Percentiles rank a stretch among this genome's conserved stretches.
These are phyloP conservation scores for Dynastes grantii DNA, from an alignment of 2,888 invertebrate genomes.

Conservation along the genomic window DNA sequence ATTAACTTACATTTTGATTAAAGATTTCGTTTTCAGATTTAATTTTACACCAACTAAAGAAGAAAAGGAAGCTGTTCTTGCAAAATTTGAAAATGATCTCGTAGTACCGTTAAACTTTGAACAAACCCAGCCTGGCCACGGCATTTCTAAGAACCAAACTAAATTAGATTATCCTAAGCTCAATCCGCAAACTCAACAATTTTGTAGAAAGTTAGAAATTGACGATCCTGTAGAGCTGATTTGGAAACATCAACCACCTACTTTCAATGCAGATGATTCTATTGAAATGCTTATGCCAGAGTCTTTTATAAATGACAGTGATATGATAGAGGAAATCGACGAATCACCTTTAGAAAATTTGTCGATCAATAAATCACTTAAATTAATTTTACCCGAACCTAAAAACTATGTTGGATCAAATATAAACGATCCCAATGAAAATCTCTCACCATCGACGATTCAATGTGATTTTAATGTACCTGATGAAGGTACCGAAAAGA, in stretches of 20 bases:
- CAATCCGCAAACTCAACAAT: conserved; percentile 80
- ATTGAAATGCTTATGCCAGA: conserved; percentile 39
- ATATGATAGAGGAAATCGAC: conserved; percentile 46
- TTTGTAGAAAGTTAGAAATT: conserved; percentile 81
- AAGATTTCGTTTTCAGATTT: conserved; percentile 72
- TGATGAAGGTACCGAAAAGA: conserved; percentile 21
- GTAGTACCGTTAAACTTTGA: conserved; percentile 85
- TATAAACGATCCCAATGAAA: conserved; percentile 15
- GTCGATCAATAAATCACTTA: conserved; percentile 49
- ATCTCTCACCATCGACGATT: background rate
- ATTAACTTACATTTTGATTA: background rate
- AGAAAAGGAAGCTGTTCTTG: conserved; percentile 79
- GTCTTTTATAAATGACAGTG: conserved; percentile 55
- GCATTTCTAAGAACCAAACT: conserved; percentile 61
- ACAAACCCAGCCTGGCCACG: conserved; percentile 80
- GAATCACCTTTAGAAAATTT: conserved; percentile 49
- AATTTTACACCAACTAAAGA: conserved; percentile 82
- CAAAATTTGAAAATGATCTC: conserved; percentile 79
- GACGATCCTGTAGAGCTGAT: conserved; percentile 86
- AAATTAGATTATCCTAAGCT: conserved; percentile 73
- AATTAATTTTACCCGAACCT: conserved; percentile 62
- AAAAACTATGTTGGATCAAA: conserved; percentile 53
- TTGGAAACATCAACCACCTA: conserved; percentile 68
- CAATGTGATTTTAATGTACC: conserved; percentile 7
- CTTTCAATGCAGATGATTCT: conserved; percentile 43